Conservation (phyloP, 37 sponge, comb jelly and placozoan genomes). For the Crambe crambe region DNA sequence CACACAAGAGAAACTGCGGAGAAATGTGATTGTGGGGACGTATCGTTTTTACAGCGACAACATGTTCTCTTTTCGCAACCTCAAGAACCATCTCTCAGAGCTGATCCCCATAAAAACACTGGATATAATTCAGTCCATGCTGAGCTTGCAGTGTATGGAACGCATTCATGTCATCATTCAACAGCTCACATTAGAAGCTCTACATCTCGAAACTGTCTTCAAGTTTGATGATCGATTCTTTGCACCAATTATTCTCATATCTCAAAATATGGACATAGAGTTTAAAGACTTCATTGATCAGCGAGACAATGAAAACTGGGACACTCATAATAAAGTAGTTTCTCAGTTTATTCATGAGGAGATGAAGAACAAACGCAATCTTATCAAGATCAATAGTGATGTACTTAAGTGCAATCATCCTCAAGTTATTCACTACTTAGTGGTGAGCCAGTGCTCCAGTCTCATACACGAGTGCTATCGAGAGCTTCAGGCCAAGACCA, state of each 20-base stretch:
- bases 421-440: not conserved
- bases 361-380: not conserved
- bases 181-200: slow-evolving; percentile 49
- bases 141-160: slow-evolving; percentile 38
- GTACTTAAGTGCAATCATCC: not conserved
- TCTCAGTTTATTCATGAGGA: slow-evolving; percentile 5
- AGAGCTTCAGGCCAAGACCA: slow-evolving; percentile 55
- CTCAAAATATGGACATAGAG: slow-evolving; percentile 38
- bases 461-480: slow-evolving; percentile 13
- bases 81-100: slow-evolving; percentile 14
- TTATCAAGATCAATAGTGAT: not conserved
- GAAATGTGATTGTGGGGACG: slow-evolving; percentile 27
- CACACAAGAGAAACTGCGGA: slow-evolving; percentile 32
- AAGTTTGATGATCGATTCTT: slow-evolving; percentile 20
- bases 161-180: slow-evolving; percentile 29
- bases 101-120: slow-evolving; percentile 36
- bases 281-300: slow-evolving; percentile 15
- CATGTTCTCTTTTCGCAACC: slow-evolving; percentile 44
- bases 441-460: slow-evolving; percentile 14
- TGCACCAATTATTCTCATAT: slow-evolving; percentile 12
- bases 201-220: slow-evolving; percentile 26
- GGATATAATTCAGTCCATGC: not conserved
- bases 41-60: slow-evolving; percentile 56
- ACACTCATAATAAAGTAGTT: slow-evolving; percentile 4
- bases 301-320: slow-evolving; percentile 16